Evolutionary conservation across 2,888 invertebrate genomes (phyloP), one percentile per base, ranked within the genome.

Genomic region (Disparrhopalites patrizii): DNA sequence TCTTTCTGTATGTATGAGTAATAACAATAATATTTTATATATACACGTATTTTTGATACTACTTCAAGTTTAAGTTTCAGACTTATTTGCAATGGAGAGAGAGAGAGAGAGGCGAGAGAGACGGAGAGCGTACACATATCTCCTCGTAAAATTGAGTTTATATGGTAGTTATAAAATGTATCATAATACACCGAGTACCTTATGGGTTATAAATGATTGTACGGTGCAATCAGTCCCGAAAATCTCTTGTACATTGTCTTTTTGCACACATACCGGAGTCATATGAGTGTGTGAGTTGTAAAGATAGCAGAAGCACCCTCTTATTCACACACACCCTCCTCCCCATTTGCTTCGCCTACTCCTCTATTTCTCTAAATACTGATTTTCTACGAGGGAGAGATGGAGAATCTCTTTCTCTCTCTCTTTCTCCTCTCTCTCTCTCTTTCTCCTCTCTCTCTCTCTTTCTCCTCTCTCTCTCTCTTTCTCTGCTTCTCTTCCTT

Each of bases 161-260:
- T 43, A 43, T 43, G 8, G 5, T 5, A 43, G 43, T 43, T 15
- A 43, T 43, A 43, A 43, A 43, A 43, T 5, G 43, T 43, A 43
- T 4, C n/a, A 18, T 15, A n/a, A n/a, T 43, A 43, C 20, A 5
- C 20, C 5, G 15, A 43, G n/a, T 15, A 10, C 8, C 43, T 43
- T n/a, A 43, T 15, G 43, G n/a, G 27, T 28, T 52, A 52, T 27
- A 13, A 52, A 52, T 52, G 52, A 27, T 27, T 51, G 3, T 51
- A 20, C 8, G 10, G 23, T 25, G 25, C 28, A 52, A 52, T 52
- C 52, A 52, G 13, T n/a, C 7, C 13, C 52, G 15, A 52, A 28
- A 52, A n/a, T n/a, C n/a, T 52, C 52, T 52, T 30, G 25, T 15
- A 27, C 52, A 52, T 52, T 52, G 52, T 52, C 28, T 52, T 52